phyloP scores from a whole-genome alignment of 2,113 vertebrate species.

The Psammodynastes pulverulentus region DNA sequence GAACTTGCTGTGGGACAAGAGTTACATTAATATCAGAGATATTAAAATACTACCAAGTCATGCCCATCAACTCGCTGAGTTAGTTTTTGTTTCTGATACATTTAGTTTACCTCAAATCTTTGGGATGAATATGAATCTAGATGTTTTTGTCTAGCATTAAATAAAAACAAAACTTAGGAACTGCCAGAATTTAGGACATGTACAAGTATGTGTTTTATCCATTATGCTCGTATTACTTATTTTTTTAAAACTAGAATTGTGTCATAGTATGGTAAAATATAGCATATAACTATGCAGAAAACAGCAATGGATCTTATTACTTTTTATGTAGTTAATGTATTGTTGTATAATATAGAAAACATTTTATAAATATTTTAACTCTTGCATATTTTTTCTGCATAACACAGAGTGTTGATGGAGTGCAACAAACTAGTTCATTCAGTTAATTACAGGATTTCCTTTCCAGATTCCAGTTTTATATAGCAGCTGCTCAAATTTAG shows the following conservation, averaged over 20 bases:
- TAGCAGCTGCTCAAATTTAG: conserved; percentile 66
- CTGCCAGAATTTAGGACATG: background rate
- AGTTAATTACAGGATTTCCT: conserved; percentile 37
- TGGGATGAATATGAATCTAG: background rate
- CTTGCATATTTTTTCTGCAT: background rate
- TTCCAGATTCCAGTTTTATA: conserved; percentile 47
- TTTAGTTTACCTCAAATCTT: background rate
- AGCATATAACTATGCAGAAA: background rate
- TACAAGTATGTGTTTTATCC: background rate
- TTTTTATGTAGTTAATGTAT: background rate
- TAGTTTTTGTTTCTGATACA: background rate
- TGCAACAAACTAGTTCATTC: background rate
- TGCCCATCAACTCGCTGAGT: too few species aligned
- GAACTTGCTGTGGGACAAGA: too few species aligned
- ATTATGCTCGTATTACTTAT: background rate
- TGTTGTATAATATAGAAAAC: background rate
- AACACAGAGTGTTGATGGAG: background rate
- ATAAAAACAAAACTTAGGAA: background rate
- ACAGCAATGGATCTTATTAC: background rate
- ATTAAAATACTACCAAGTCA: too few species aligned
- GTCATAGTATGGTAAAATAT: background rate
- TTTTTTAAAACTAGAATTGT: background rate
- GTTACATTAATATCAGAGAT: too few species aligned
- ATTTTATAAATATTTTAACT: background rate
- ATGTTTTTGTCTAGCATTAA: background rate